A percentile compares a stretch with the other conserved stretches of the same genome.
These are phyloP conservation scores for Heliopora coerulea DNA, from an alignment of 92 coral and sea anemone species.

Conservation along the genomic window DNA sequence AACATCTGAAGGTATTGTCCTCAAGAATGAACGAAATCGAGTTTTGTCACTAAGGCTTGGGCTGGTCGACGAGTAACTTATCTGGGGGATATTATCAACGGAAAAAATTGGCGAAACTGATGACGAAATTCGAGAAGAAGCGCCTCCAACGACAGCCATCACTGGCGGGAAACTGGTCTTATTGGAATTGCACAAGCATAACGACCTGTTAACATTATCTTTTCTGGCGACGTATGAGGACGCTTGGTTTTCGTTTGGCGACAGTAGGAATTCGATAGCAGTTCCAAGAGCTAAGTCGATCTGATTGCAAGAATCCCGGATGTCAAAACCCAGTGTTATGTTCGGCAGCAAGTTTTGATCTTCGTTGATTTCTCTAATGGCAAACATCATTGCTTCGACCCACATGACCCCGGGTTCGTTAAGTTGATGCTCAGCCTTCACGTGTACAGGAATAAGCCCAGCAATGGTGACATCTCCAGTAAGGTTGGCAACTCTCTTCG, in stretches of 20 bases:
- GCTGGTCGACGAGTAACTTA: constrained; percentile 96
- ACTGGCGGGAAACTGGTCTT: constrained; percentile 48
- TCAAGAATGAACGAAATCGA: constrained; percentile 70
- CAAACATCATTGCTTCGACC: constrained; percentile 95
- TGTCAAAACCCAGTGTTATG: constrained; percentile 77
- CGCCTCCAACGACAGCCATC: constrained; percentile 91
- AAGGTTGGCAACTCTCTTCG: constrained; percentile 40
- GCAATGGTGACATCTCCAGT: constrained; percentile 68
- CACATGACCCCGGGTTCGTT: constrained; percentile 80
- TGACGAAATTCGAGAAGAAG: constrained; percentile 82
- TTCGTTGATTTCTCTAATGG: constrained; percentile 72
- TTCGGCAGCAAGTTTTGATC: constrained; percentile 45
- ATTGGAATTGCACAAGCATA: constrained; percentile 43
- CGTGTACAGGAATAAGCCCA: constrained; percentile 88
- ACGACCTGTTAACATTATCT: constrained; percentile 3
- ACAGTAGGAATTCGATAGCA: constrained; percentile 71
- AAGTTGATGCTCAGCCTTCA: constrained; percentile 31
- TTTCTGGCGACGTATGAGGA: constrained; percentile 8
- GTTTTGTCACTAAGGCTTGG: constrained; percentile 76
- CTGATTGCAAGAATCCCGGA: constrained; percentile 89
- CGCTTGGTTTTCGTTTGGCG: constrained; percentile 29
- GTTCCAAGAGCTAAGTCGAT: constrained; percentile 65
- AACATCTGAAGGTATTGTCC: constrained; percentile 96
- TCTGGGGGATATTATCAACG: constrained; percentile 80
- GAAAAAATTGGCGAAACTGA: constrained; percentile 72